Evolutionary conservation across 2,113 vertebrate species (phyloP).

Genomic region (Mungos mungo): DNA sequence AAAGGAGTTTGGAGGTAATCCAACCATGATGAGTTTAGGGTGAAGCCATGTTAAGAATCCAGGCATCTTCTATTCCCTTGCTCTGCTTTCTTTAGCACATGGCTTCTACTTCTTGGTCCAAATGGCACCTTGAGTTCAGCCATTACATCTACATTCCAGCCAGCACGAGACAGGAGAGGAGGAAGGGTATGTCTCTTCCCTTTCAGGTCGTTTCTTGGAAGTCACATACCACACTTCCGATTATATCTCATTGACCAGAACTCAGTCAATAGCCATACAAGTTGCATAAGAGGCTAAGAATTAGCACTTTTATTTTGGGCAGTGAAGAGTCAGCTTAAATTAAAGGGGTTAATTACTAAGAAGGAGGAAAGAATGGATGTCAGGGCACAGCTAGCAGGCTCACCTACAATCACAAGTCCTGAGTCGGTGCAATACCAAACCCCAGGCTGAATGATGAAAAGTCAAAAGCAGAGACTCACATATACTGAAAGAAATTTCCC

Average conservation of each 20-base stretch:
- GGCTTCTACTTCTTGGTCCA: neutral
- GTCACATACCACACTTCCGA: neutral
- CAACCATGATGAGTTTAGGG: neutral
- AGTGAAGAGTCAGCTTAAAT: neutral
- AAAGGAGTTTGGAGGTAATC: neutral
- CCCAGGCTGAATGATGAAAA: neutral
- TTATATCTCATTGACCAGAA: neutral
- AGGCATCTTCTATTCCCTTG: neutral
- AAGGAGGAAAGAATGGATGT: neutral
- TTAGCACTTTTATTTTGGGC: neutral
- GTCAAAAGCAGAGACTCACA: neutral
- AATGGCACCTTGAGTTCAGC: neutral
- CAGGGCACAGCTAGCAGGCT: neutral
- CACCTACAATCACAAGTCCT: neutral
- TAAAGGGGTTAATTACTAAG: neutral
- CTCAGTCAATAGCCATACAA: neutral
- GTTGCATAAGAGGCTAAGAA: neutral
- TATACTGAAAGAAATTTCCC: neutral
- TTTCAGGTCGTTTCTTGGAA: slow-evolving; percentile 18
- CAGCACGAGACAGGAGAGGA: neutral
- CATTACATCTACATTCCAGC: neutral
- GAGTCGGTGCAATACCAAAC: neutral
- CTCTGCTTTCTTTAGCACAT: neutral
- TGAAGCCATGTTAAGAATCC: neutral
- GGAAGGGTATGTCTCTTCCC: neutral